phyloP scores from a whole-genome alignment of 2,888 invertebrate genomes.

The Beris chalybata region DNA sequence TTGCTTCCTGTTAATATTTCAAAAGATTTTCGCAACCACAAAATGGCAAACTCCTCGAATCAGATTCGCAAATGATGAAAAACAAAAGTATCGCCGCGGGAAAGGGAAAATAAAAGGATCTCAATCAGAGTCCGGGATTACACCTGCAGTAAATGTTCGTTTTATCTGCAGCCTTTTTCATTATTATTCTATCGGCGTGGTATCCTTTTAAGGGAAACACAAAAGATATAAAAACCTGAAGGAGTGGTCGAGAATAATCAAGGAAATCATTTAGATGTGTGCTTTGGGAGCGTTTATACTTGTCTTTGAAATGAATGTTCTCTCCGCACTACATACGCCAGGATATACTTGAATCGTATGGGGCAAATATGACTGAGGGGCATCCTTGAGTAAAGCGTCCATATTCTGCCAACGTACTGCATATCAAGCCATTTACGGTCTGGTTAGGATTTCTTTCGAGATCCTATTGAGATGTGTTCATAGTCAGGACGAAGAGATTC shows the following conservation, averaged over 20 bases:
- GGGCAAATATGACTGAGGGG: constrained; percentile 4
- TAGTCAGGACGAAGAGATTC: constrained; percentile 1
- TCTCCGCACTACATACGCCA: not conserved
- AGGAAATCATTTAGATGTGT: constrained; percentile 20
- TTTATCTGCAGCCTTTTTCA: constrained; percentile 12
- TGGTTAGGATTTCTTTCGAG: constrained; percentile 14
- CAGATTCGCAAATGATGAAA: too few relatives aligned
- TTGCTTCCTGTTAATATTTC: too few relatives aligned
- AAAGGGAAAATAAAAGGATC: not conserved
- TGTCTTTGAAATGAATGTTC: not conserved
- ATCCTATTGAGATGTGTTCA: not conserved
- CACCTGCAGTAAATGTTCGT: not conserved
- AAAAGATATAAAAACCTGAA: constrained; percentile 19
- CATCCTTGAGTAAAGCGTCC: not conserved
- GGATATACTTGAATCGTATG: too few relatives aligned
- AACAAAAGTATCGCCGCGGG: too few relatives aligned
- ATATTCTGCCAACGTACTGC: not conserved
- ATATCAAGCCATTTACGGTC: constrained; percentile 8
- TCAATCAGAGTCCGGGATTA: too few relatives aligned
- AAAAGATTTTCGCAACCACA: too few relatives aligned
- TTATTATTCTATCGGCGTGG: constrained; percentile 20
- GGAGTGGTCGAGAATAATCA: constrained; percentile 26
- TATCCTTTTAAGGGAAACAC: constrained; percentile 21
- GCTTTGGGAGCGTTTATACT: constrained; percentile 19
- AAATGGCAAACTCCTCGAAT: too few relatives aligned